Evolutionary conservation across 92 coral and sea anemone species (phyloP).

Genomic region (Heteractis magnifica): DNA sequence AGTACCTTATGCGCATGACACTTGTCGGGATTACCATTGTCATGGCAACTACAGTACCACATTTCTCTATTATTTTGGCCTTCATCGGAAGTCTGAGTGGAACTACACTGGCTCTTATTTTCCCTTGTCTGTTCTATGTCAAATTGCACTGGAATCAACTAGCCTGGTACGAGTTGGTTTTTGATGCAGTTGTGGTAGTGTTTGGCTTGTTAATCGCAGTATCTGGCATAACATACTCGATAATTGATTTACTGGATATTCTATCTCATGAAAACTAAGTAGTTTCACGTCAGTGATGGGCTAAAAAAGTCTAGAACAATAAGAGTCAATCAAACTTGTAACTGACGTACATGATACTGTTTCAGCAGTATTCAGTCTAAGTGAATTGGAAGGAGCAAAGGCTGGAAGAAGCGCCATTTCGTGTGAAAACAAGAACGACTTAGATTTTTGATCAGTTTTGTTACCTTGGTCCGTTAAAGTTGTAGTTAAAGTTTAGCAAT

Average conservation of each 20-base stretch:
- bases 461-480: too few relatives aligned
- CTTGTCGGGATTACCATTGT: constrained; percentile 53
- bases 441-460: too few relatives aligned
- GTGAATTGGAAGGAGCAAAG: too few relatives aligned
- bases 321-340: too few relatives aligned
- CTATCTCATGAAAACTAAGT: constrained; percentile 3
- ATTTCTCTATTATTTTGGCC: constrained; percentile 71
- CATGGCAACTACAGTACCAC: constrained; percentile 69
- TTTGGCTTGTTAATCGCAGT: constrained; percentile 65
- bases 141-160: constrained; percentile 58
- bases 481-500: too few relatives aligned
- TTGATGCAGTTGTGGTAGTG: constrained; percentile 57
- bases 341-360: too few relatives aligned
- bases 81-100: constrained; percentile 76
- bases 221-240: constrained; percentile 53
- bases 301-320: too few relatives aligned
- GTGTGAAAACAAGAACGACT: too few relatives aligned
- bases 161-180: constrained; percentile 55
- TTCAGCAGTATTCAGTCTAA: too few relatives aligned
- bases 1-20: too few relatives aligned
- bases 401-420: too few relatives aligned
- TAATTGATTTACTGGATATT: constrained; percentile 21
- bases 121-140: constrained; percentile 72
- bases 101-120: constrained; percentile 64
- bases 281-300: too few relatives aligned